Evolutionary conservation across 2,797 vertebrate species (phyloP), one percentile per base, ranked within the genome.

Genomic region (Chelon labrosus): DNA sequence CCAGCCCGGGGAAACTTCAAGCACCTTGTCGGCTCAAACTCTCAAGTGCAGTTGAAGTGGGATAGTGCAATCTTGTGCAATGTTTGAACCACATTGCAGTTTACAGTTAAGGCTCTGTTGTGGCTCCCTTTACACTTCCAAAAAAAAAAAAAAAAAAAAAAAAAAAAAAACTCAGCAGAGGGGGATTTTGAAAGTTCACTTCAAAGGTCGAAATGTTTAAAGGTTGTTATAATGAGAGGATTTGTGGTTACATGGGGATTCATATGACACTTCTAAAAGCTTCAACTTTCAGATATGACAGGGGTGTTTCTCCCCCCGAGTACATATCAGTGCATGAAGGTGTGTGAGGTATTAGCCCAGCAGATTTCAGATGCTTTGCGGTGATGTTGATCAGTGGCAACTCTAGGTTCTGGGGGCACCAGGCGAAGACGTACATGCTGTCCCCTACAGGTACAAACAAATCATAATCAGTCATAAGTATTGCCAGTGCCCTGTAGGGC

Each of bases 1-100:
- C 35, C 56, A 64, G 58, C 68, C 64, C 35, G 14, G 19, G 44
- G 78, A 82, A 88, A 82, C 84, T 84, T 84, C 66, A 67, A 88
- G 80, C 67, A 46, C 71, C 60, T 84, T 68, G 31, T 49, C n/a
- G 22, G 35, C 71, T 81, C 63, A 65, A 74, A 77, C 68, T 88
- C 81, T 84, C 75, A 66, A 78, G 68, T 78, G 77, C 68, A 77
- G 75, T 59, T 57, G 74, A 65, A 63, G 79, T 35, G 59, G 66
- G 67, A 83, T 89, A 84, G 79, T 83, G 88, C 88, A 92, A 92
- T 91, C 82, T 78, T 55, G 60, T 85, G 89, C 82, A 90, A 92
- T 84, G 75, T 82, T 56, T 81, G 65, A 81, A 85, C 79, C 79
- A 80, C 85, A 58, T 87, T 86, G 50, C 82, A 81, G 72, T 85